These are phyloP conservation scores for Gephyroberyx darwinii DNA, from an alignment of 2,797 vertebrate species.

Conservation along the genomic window DNA sequence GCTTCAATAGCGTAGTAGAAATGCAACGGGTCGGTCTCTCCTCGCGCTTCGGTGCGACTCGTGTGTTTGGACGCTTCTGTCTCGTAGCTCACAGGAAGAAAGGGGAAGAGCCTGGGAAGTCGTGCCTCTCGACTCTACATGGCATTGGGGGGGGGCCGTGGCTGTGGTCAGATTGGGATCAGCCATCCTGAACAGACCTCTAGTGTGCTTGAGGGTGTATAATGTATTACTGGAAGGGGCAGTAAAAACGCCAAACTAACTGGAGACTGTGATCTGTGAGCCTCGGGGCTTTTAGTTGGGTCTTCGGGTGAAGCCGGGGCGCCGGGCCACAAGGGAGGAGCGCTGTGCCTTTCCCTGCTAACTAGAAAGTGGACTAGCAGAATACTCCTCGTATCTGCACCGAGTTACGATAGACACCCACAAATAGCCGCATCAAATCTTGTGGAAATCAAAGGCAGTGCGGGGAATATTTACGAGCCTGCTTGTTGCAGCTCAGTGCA, in stretches of 20 bases:
- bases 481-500: conserved; percentile 6
- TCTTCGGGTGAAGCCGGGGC: neutral
- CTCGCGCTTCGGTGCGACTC: conserved; percentile 11
- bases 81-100: conserved; percentile 7
- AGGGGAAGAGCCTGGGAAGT: conserved; percentile 26
- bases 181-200: conserved; percentile 36
- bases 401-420: neutral
- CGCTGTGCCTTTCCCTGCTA: neutral
- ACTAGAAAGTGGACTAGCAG: conserved; percentile 12
- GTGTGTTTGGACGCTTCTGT: conserved; percentile 32
- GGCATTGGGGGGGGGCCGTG: neutral
- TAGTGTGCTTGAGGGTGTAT: conserved; percentile 30
- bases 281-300: neutral
- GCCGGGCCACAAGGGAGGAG: neutral
- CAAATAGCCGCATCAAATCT: neutral
- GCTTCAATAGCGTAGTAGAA: conserved; percentile 11
- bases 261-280: conserved; percentile 13
- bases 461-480: conserved; percentile 20
- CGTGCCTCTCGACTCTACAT: conserved; percentile 36
- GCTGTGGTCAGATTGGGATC: conserved; percentile 29
- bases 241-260: conserved; percentile 17
- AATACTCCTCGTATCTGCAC: conserved; percentile 1
- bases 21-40: conserved; percentile 11
- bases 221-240: conserved; percentile 25
- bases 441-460: conserved; percentile 20